Evolutionary conservation across 2,888 invertebrate species (phyloP), one percentile per base, ranked within the genome.

Genomic region (Lycia hirtaria): DNA sequence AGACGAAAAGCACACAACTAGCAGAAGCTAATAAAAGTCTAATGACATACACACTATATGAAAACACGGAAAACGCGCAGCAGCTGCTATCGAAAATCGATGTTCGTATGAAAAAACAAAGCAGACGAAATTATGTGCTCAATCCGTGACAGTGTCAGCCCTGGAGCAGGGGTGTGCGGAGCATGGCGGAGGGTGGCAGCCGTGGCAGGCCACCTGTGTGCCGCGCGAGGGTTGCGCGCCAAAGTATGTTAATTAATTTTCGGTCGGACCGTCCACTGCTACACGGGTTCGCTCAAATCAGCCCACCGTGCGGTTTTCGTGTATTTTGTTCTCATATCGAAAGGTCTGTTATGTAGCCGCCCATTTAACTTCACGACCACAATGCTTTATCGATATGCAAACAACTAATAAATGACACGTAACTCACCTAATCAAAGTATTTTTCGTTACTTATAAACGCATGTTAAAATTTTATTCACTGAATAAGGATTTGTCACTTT

Each of bases 211-310:
- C 88, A 90, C 88, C 81, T 81, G 81, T 79, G 76, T 60, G 67
- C 59, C 65, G 57, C 61, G 67, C 71, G 75, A 84, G 88, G 89
- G 88, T 87, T 84, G 83, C 77, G 78, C 83, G 76, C 84, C 80
- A 85, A 91, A 92, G 91, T 91, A 91, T 91, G 92, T 92, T 92
- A 92, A 92, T 92, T 91, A 91, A 92, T 92, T 91, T 91, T 91
- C 85, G 88, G 89, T 87, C 60, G 83, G 88, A 87, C 87, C 89
- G 87, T 88, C 78, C 87, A 79, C 78, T 76, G 80, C 80, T 81
- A 76, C 69, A 74, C 73, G 75, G 78, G 73, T 77, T 75, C 73
- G 83, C 84, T 85, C 82, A 83, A 88, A 88, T 88, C 88, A 81
- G 81, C 79, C 83, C 77, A 79, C 78, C 79, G 76, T 85, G 88